Percentiles rank a stretch among this genome's conserved stretches.
phyloP scores from a whole-genome alignment of 2,797 vertebrate genomes.

The Parauchenoglanis ngamensis region DNA sequence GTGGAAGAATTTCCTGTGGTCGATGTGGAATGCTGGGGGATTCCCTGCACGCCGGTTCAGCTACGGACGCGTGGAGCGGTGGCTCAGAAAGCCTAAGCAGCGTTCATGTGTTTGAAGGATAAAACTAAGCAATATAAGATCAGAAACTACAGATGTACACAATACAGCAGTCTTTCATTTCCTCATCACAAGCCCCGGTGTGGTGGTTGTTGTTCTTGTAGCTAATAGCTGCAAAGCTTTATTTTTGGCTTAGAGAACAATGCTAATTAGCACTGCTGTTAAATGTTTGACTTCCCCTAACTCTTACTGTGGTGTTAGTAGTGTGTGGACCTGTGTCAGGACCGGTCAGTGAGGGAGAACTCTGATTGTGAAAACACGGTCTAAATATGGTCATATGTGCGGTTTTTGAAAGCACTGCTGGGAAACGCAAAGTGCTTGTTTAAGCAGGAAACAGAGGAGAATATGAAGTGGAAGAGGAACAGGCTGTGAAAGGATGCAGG shows the following conservation, averaged over 20 bases:
- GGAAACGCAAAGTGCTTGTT: constrained; percentile 51
- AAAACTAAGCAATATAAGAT: not conserved
- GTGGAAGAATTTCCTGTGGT: constrained; percentile 36
- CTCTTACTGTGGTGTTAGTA: not conserved
- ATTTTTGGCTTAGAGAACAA: not conserved
- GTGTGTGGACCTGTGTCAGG: not conserved
- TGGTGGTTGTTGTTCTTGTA: not conserved
- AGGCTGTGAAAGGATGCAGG: not conserved
- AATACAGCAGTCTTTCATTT: constrained; percentile 16
- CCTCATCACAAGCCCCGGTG: not conserved
- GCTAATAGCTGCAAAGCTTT: not conserved
- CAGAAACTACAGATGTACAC: not conserved
- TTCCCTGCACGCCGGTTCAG: constrained; percentile 57
- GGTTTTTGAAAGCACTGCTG: constrained; percentile 35
- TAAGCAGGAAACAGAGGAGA: constrained; percentile 45
- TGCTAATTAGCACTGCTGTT: not conserved
- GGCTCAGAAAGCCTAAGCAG: constrained; percentile 39
- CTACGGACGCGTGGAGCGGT: not conserved
- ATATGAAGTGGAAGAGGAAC: constrained; percentile 51
- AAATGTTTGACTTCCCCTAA: not conserved
- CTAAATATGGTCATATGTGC: constrained; percentile 49
- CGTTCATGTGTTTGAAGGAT: constrained; percentile 31
- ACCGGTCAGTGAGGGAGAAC: constrained; percentile 15
- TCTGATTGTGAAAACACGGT: constrained; percentile 38
- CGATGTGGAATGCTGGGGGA: constrained; percentile 52